Conservation (phyloP, 2,888 invertebrate genomes). For the Oscheius sp. region DNA sequence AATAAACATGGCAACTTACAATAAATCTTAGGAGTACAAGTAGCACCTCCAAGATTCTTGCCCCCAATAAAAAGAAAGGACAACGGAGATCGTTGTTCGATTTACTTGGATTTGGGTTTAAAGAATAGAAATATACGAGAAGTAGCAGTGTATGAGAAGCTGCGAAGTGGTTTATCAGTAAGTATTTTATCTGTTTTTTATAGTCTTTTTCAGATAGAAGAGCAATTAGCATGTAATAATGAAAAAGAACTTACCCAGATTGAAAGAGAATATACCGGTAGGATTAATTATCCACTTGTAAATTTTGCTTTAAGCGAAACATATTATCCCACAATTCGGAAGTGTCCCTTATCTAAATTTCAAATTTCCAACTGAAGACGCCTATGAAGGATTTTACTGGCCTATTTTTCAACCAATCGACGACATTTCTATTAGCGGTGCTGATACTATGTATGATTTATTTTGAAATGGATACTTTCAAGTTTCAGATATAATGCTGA, state of each 20-base stretch:
- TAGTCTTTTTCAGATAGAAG: not conserved
- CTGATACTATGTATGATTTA: not conserved
- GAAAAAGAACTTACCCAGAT: not conserved
- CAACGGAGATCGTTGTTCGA: no score
- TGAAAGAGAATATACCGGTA: not conserved
- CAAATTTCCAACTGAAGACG: not conserved
- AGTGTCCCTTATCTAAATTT: not conserved
- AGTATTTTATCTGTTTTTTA: not conserved
- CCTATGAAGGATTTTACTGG: conserved; percentile 21
- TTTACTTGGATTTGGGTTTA: not conserved
- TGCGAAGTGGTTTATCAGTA: not conserved
- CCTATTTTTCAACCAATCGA: conserved; percentile 25
- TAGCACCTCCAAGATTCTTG: no score
- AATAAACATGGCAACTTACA: no score
- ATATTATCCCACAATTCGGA: conserved; percentile 12
- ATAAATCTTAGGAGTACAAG: no score
- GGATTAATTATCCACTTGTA: not conserved
- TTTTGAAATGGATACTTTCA: not conserved
- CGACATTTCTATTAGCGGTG: not conserved
- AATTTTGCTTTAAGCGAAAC: not conserved
- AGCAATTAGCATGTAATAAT: not conserved
- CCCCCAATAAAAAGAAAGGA: no score
- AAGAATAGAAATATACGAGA: not conserved
- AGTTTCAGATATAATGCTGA: not conserved
- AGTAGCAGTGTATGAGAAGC: not conserved